phyloP scores from a whole-genome alignment of 2,888 invertebrate genomes.

The Crioceris asparagi region DNA sequence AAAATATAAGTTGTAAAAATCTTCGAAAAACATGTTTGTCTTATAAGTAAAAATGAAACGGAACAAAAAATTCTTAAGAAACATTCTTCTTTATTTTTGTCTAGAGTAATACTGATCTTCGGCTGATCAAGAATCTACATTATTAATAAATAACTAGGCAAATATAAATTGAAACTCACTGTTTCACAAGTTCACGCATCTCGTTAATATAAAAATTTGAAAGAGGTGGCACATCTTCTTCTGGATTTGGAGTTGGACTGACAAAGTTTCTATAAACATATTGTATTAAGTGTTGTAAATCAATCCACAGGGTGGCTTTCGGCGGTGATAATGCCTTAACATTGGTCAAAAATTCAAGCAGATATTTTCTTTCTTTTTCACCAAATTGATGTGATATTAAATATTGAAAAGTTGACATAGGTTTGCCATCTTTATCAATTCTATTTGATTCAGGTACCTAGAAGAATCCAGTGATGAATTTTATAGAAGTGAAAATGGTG shows the following conservation, averaged over 20 bases:
- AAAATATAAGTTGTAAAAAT: constrained; percentile 3
- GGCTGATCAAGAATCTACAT: too few relatives aligned
- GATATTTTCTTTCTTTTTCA: constrained; percentile 20
- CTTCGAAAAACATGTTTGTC: background rate
- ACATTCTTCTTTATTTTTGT: too few relatives aligned
- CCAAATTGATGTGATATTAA: constrained; percentile 17
- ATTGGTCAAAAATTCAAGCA: constrained; percentile 25
- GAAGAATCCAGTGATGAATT: constrained; percentile 6
- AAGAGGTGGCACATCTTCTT: constrained; percentile 27
- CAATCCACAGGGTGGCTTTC: constrained; percentile 28
- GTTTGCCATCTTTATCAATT: constrained; percentile 14
- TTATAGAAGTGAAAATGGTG: too few relatives aligned
- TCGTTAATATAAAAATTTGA: constrained; percentile 28
- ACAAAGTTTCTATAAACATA: constrained; percentile 33
- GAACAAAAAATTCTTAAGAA: too few relatives aligned
- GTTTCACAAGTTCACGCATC: constrained; percentile 28
- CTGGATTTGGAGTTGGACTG: constrained; percentile 26
- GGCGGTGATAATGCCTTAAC: constrained; percentile 26
- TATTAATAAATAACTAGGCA: constrained; percentile 5
- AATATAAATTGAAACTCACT: constrained; percentile 20
- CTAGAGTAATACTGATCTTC: too few relatives aligned
- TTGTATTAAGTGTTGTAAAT: constrained; percentile 32
- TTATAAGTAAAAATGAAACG: constrained; percentile 2
- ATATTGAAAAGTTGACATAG: too few relatives aligned
- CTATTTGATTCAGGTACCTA: constrained; percentile 16